A percentile compares a stretch with the other conserved stretches of the same genome.
phyloP scores from a whole-genome alignment of 2,888 invertebrate species.

The Caenorhabditis uteleia region DNA sequence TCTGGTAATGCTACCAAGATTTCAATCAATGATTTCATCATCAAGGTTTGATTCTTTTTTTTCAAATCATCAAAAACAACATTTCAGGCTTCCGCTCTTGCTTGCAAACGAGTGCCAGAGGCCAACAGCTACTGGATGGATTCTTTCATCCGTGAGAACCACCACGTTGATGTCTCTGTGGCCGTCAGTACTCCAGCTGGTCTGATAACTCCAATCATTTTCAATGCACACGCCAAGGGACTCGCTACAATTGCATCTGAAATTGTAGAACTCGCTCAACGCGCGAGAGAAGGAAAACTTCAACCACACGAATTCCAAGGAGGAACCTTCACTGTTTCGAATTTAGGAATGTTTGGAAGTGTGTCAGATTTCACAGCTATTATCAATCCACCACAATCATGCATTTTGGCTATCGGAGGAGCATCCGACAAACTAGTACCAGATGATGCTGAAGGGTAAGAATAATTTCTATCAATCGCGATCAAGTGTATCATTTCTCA shows the following conservation, averaged over 20 bases:
- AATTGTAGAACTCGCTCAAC: slow-evolving; percentile 55
- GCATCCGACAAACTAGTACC: slow-evolving; percentile 65
- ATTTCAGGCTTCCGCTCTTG: slow-evolving; percentile 75
- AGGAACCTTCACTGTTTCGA: slow-evolving; percentile 75
- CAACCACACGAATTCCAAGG: slow-evolving; percentile 77
- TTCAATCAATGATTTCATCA: slow-evolving; percentile 78
- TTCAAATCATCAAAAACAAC: background rate
- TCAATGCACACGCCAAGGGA: slow-evolving; percentile 73
- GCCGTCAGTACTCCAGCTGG: slow-evolving; percentile 94
- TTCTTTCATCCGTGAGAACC: slow-evolving; percentile 74
- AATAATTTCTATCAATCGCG: background rate
- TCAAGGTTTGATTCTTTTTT: slow-evolving; percentile 73
- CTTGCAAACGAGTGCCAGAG: slow-evolving; percentile 73
- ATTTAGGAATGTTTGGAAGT: slow-evolving; percentile 77
- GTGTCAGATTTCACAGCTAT: slow-evolving; percentile 78
- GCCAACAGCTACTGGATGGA: slow-evolving; percentile 96
- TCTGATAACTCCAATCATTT: slow-evolving; percentile 93
- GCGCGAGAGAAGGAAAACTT: slow-evolving; percentile 74
- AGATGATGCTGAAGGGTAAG: slow-evolving; percentile 58
- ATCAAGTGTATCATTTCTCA: slow-evolving; percentile 24
- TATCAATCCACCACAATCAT: slow-evolving; percentile 79
- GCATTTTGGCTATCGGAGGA: slow-evolving; percentile 77
- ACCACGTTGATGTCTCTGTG: slow-evolving; percentile 87
- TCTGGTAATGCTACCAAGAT: slow-evolving; percentile 70
- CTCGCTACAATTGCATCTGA: slow-evolving; percentile 64